Evolutionary conservation across 2,113 vertebrate species (phyloP).

Genomic region (Toxostoma redivivum): DNA sequence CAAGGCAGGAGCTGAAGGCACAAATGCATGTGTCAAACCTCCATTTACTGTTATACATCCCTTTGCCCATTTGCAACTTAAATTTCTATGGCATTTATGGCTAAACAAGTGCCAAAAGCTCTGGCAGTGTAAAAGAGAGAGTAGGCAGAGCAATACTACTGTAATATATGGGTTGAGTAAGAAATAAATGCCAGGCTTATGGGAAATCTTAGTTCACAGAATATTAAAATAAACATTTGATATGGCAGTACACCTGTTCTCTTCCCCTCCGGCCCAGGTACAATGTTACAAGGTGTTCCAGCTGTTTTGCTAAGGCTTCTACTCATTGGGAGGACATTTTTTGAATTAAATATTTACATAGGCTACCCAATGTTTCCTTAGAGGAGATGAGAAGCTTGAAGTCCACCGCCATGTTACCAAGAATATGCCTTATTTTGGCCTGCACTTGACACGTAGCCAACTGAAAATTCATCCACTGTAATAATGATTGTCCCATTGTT

Average conservation of each 20-base stretch:
- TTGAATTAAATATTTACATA: background rate
- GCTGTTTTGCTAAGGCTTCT: background rate
- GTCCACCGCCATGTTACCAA: background rate
- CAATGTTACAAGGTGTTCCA: background rate
- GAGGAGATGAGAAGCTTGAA: background rate
- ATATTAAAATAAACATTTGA: background rate
- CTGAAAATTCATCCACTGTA: background rate
- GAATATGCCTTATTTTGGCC: background rate
- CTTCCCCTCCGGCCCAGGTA: background rate
- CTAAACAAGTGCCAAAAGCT: background rate
- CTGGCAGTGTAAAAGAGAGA: background rate
- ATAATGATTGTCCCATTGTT: background rate
- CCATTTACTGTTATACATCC: background rate
- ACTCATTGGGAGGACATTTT: background rate
- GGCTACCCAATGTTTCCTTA: background rate
- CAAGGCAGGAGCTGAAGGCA: background rate
- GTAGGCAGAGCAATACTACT: background rate
- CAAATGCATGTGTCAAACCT: background rate
- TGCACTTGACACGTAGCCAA: background rate
- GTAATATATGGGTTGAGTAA: background rate
- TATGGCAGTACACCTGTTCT: background rate
- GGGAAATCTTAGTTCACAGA: background rate
- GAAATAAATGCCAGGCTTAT: background rate
- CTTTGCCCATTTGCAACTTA: background rate
- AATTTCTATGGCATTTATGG: background rate